A percentile compares a stretch with the other conserved stretches of the same genome.
Evolutionary conservation across 2,888 invertebrate species (phyloP).

Genomic region (Eupithecia inturbata): DNA sequence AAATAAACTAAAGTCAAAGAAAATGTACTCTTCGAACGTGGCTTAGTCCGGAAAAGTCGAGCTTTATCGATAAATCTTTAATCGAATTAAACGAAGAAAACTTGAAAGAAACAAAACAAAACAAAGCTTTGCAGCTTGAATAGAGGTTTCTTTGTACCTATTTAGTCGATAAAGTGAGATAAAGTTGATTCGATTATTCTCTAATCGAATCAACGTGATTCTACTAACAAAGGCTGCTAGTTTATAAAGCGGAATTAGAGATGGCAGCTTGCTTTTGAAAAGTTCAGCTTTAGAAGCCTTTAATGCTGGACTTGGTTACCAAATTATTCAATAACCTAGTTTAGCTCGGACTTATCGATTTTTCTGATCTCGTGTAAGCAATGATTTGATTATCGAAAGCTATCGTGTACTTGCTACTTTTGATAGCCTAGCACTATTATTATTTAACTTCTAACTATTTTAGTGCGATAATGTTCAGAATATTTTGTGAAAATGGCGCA

Average conservation of each 20-base stretch:
- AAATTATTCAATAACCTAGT: neutral
- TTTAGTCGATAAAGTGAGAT: neutral
- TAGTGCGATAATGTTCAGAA: neutral
- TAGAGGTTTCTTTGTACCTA: neutral
- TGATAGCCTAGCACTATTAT: neutral
- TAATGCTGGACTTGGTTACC: neutral
- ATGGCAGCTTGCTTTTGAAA: neutral
- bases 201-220: constrained; percentile 7
- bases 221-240: neutral
- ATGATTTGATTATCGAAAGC: neutral
- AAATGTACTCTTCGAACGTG: constrained; percentile 6
- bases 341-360: constrained; percentile 4
- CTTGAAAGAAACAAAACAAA: constrained; percentile 5
- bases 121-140: constrained; percentile 4
- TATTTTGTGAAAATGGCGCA: neutral
- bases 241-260: neutral
- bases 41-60: constrained; percentile 5
- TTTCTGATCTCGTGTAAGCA: neutral
- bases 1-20: neutral
- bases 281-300: neutral
- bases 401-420: neutral
- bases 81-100: constrained; percentile 29
- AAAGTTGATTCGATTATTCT: constrained; percentile 7
- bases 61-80: constrained; percentile 31
- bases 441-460: neutral